These are phyloP conservation scores for Coluber constrictor DNA, from an alignment of 2,797 vertebrate species.

Conservation along the genomic window DNA sequence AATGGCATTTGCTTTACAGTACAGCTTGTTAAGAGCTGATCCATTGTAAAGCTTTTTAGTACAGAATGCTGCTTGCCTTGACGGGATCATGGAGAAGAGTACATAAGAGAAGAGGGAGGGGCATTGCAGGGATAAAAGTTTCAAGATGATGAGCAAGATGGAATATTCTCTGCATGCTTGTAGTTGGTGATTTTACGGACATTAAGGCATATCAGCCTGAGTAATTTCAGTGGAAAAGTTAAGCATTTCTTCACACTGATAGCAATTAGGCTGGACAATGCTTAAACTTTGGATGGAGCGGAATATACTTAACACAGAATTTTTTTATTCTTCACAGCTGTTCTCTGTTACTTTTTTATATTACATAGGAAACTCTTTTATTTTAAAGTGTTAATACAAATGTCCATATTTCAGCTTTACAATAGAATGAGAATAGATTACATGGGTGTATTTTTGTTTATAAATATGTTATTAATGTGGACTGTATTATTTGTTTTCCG, in stretches of 20 bases:
- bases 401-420: not conserved
- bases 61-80: not conserved
- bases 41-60: not conserved
- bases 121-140: not conserved
- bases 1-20: fast-evolving
- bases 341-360: not conserved
- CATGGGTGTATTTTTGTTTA: not conserved
- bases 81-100: not conserved
- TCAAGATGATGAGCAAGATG: fast-evolving
- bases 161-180: fast-evolving
- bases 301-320: not conserved
- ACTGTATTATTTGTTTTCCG: not conserved
- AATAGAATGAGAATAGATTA: not conserved
- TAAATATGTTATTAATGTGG: not conserved
- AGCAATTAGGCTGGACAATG: not conserved
- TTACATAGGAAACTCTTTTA: not conserved
- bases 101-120: not conserved
- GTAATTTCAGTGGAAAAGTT: not conserved
- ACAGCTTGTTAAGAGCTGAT: not conserved
- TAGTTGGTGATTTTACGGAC: not conserved
- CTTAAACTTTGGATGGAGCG: not conserved
- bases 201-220: not conserved
- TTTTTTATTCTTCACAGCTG: not conserved
- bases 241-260: not conserved
- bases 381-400: not conserved